Base-by-base conservation (phyloP, 2,888 invertebrate genomes). In the Amorpha juglandis region DNA sequence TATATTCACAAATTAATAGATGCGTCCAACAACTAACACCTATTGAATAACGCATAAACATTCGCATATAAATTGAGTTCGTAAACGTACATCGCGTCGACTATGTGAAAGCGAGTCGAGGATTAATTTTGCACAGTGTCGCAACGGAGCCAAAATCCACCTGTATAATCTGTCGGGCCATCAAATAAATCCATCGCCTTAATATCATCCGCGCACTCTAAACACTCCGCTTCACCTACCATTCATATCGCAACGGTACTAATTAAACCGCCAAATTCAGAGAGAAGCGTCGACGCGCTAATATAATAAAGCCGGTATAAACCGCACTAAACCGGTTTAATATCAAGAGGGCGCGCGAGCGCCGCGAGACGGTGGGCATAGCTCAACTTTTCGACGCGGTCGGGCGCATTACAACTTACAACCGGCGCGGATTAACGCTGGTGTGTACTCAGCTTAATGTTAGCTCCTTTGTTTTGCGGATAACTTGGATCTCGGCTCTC, bases 301-400 rank as follows among this genome's bases (percentile, higher is more conserved):
- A 91, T 92, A 90, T 90, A 90, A 90, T 91, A 89, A 90, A 92
- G 87, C 90, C 88, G 82, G 87, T 80, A 84, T 89, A 88, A 89
- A 90, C 89, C 89, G 79, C 85, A 84, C 81, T 88, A 86, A 91
- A 89, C 88, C 83, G 82, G 89, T 90, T 90, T 90, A 90, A 90
- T 90, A 90, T 90, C 87, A 86, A 87, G 87, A 83, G 85, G 80
- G 83, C 80, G 77, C 68, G 52, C 64, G 66, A 35, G 38, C 63
- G 63, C 52, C 64, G 82, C 79, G 77, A 67, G 69, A 69, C 63
- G 66, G 65, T 16, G 66, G 72, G 76, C 76, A 83, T 82, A 79
- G 83, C 82, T 86, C 83, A 87, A 88, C 86, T 89, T 89, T 86
- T 82, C 84, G 82, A 80, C 83, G 86, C 83, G 84, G 82, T 78